Evolutionary conservation across 2,888 invertebrate genomes (phyloP).

Genomic region (Saturnia japonica): DNA sequence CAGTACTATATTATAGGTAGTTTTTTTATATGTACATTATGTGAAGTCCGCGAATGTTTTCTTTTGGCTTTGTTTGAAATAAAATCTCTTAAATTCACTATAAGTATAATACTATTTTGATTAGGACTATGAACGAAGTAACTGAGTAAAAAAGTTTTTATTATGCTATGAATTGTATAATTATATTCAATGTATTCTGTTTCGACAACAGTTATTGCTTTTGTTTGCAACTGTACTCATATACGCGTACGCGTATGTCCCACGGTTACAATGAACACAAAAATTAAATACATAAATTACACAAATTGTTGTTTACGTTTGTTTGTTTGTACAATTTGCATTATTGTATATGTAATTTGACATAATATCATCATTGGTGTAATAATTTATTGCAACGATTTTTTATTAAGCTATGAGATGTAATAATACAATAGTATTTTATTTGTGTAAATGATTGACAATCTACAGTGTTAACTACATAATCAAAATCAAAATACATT

Average conservation of each 20-base stretch:
- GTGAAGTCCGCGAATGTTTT: no score
- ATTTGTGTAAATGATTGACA: no score
- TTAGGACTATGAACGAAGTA: no score
- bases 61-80: no score
- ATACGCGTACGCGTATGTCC: slow-evolving; percentile 25
- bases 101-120: no score
- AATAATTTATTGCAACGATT: not conserved
- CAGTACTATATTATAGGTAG: no score
- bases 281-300: slow-evolving; percentile 57
- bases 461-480: no score
- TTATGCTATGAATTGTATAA: not conserved
- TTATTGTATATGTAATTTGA: not conserved
- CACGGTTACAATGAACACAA: slow-evolving; percentile 42
- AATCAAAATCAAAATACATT: no score
- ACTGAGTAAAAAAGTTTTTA: not conserved
- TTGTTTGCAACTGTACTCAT: slow-evolving; percentile 14
- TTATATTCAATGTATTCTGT: not conserved
- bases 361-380: not conserved
- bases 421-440: not conserved
- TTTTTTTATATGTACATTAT: no score
- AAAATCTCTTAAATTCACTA: no score
- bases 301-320: slow-evolving; percentile 51
- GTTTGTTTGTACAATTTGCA: slow-evolving; percentile 31
- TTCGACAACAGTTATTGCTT: not conserved
- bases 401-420: not conserved